phyloP scores from a whole-genome alignment of 2,797 vertebrate genomes.

The Halcyon chelicuti region DNA sequence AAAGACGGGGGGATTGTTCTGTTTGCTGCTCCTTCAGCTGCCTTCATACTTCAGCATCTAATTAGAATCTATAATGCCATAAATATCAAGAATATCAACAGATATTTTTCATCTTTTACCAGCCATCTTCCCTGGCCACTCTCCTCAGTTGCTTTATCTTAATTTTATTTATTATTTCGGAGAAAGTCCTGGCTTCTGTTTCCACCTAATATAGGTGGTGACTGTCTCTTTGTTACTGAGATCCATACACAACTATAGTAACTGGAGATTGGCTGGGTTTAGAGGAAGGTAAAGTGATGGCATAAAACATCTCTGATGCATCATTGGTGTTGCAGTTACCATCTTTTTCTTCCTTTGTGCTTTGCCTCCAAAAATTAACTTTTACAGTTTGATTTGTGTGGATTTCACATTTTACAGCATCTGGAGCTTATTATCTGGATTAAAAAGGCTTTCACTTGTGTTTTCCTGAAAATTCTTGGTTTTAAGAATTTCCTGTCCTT shows the following conservation, averaged over 20 bases:
- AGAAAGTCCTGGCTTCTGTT: background rate
- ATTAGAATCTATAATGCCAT: background rate
- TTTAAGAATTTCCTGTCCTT: background rate
- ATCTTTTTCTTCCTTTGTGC: background rate
- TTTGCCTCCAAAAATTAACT: background rate
- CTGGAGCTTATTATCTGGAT: slow-evolving; percentile 5
- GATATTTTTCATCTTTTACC: background rate
- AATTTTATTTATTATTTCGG: background rate
- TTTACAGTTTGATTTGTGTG: background rate
- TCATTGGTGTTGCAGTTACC: background rate
- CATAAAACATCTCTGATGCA: background rate
- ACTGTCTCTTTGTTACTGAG: background rate
- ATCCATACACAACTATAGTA: background rate
- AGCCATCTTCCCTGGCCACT: background rate
- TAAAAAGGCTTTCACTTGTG: background rate
- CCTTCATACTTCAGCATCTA: background rate
- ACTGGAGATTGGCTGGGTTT: background rate
- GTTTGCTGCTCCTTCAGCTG: background rate
- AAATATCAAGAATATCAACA: background rate
- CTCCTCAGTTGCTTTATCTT: background rate
- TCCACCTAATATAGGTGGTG: background rate
- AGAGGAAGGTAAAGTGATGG: background rate
- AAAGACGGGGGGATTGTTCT: background rate
- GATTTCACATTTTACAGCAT: background rate
- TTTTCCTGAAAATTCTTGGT: background rate